phyloP scores from a whole-genome alignment of 2,797 vertebrate genomes.

The Picus viridis region DNA sequence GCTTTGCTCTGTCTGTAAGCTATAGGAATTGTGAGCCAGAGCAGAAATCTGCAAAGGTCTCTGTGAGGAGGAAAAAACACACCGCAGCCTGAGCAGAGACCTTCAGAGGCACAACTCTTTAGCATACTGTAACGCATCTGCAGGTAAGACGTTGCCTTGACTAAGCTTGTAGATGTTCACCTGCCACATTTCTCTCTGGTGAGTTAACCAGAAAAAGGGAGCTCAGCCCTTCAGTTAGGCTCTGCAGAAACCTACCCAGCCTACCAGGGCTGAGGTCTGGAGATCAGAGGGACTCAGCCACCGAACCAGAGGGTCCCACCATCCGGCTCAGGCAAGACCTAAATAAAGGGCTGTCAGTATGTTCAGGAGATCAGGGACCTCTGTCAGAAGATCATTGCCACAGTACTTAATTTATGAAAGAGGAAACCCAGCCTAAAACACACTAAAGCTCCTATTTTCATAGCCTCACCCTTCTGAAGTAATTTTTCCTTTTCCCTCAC shows the following conservation, averaged over 20 bases:
- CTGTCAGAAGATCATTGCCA: too few relatives aligned
- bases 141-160: not conserved
- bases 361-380: not conserved
- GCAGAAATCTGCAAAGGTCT: not conserved
- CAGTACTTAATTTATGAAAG: not conserved
- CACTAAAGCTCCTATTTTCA: not conserved
- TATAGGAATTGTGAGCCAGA: not conserved
- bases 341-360: not conserved
- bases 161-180: not conserved
- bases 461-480: not conserved
- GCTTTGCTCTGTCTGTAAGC: not conserved
- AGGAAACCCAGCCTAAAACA: not conserved
- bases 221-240: not conserved
- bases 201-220: not conserved
- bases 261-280: not conserved
- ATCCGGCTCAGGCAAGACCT: accelerated
- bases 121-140: not conserved
- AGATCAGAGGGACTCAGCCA: not conserved
- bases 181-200: accelerated
- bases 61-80: not conserved
- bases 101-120: not conserved
- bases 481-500: not conserved
- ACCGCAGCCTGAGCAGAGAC: not conserved
- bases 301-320: not conserved
- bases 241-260: not conserved